Conservation (phyloP, 1,140 invertebrate species). For the Asobara japonica region DNA sequence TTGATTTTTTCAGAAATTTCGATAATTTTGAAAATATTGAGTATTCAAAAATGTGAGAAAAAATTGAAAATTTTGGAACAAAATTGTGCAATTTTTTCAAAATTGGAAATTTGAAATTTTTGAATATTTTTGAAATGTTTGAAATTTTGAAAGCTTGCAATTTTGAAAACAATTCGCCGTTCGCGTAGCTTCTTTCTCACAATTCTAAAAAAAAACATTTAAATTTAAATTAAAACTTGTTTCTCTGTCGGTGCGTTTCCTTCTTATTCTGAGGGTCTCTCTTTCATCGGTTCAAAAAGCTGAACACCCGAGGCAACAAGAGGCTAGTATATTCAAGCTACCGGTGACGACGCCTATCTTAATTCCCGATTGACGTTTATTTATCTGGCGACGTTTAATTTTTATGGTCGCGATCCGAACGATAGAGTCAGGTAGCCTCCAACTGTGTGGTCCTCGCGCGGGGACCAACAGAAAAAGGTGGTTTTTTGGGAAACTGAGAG, state of each 20-base stretch:
- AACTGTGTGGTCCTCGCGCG: conserved; percentile 38
- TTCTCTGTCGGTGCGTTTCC: neutral
- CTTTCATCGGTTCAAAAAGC: conserved; percentile 9
- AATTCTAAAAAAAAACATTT: no score
- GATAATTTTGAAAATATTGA: no score
- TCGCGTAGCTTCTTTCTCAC: no score
- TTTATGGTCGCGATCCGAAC: conserved; percentile 61
- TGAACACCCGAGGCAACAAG: neutral
- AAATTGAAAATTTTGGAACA: no score
- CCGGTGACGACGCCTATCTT: conserved; percentile 59
- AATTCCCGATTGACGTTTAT: conserved; percentile 65
- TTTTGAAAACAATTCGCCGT: no score
- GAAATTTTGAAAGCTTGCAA: no score
- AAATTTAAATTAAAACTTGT: no score
- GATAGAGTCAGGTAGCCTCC: conserved; percentile 46
- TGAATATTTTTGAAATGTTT: no score
- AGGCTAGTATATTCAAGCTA: conserved; percentile 30
- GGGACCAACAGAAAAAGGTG: neutral
- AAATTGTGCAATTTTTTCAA: no score
- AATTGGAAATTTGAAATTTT: no score
- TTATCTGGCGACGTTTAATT: conserved; percentile 65
- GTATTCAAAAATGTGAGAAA: no score
- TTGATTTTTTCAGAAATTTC: no score
- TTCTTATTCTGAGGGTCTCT: neutral
- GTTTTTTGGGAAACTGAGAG: neutral